A percentile compares a stretch with the other conserved stretches of the same genome.
These are phyloP conservation scores for Brachyhypopomus occidentalis DNA, from an alignment of 2,113 vertebrate species.

Conservation along the genomic window DNA sequence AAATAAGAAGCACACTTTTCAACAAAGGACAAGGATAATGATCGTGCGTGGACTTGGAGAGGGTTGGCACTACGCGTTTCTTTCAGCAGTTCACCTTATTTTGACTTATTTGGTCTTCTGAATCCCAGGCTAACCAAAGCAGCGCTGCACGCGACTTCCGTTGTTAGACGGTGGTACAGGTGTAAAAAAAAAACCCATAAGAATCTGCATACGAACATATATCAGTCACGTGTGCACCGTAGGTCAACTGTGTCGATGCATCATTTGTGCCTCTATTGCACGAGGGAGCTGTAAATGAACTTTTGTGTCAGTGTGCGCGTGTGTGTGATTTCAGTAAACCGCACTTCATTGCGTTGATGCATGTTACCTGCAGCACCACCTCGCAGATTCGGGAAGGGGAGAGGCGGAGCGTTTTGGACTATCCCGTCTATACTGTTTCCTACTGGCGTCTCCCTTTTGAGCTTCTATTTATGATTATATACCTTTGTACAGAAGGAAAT, in stretches of 20 bases:
- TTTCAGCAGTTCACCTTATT: conserved; percentile 2
- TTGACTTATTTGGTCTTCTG: conserved; percentile 45
- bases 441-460: conserved; percentile 61
- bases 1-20: conserved; percentile 29
- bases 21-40: not conserved
- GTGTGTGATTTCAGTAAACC: conserved; percentile 60
- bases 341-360: conserved; percentile 72
- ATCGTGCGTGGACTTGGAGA: not conserved
- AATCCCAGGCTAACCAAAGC: conserved; percentile 64
- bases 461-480: conserved; percentile 72
- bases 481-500: conserved; percentile 69
- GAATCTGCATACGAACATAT: conserved; percentile 39
- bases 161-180: conserved; percentile 59
- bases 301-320: conserved; percentile 56
- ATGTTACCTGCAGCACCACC: conserved; percentile 71
- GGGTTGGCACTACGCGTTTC: conserved; percentile 34
- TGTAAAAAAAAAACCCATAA: conserved; percentile 32
- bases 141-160: conserved; percentile 63
- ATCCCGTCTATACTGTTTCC: conserved; percentile 24
- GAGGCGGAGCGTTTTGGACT: conserved; percentile 46
- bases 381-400: conserved; percentile 58
- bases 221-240: conserved; percentile 57
- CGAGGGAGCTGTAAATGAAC: conserved; percentile 65
- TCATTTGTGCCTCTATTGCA: conserved; percentile 75
- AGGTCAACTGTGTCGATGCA: conserved; percentile 62